These are phyloP conservation scores for Sminthurinus signatus DNA, from an alignment of 1,140 invertebrate genomes.

Conservation along the genomic window DNA sequence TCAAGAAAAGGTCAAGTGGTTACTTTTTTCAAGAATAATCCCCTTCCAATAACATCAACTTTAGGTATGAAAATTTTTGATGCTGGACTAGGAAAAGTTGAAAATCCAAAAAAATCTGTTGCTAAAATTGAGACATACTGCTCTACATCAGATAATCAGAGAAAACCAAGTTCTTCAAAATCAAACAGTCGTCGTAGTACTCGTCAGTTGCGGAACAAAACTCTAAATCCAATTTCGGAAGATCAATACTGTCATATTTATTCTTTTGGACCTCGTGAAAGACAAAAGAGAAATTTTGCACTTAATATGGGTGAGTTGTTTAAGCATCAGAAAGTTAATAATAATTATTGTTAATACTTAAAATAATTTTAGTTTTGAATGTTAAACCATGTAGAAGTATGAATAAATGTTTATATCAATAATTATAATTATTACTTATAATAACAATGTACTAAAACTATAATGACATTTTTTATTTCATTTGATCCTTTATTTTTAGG, in stretches of 20 bases:
- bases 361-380: neutral
- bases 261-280: neutral
- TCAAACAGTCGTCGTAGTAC: neutral
- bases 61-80: neutral
- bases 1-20: conserved; percentile 4
- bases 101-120: neutral
- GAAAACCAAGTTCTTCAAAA: neutral
- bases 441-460: too few species aligned
- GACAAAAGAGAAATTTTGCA: neutral
- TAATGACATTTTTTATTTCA: too few species aligned
- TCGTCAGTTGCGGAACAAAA: neutral
- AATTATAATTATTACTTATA: neutral
- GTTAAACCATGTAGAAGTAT: neutral
- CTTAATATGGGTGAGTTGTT: neutral
- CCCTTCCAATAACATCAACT: neutral
- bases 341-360: too few species aligned
- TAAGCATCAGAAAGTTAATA: too few species aligned
- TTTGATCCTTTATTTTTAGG: neutral
- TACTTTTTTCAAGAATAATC: conserved; percentile 7
- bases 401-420: neutral
- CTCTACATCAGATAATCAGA: neutral
- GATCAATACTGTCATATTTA: neutral
- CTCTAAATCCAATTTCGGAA: neutral
- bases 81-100: neutral
- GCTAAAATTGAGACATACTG: neutral